Conservation (phyloP, 2,888 invertebrate species). For the Acanthosoma haemorrhoidale region DNA sequence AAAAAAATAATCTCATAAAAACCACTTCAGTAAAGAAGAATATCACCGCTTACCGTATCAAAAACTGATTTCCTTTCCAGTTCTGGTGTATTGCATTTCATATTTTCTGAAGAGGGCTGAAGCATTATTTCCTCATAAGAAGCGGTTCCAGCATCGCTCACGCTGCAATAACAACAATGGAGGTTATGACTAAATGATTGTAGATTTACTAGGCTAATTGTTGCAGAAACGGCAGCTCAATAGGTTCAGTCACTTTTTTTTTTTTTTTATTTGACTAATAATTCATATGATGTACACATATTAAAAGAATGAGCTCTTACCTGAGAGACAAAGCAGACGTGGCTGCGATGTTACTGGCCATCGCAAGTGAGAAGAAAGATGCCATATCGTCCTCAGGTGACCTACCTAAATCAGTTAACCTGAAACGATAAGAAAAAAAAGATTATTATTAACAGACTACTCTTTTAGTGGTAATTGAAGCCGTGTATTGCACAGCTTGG, state of each 20-base stretch:
- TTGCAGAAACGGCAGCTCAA: no score
- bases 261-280: no score
- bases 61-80: constrained; percentile 57
- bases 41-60: constrained; percentile 43
- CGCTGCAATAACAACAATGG: background rate
- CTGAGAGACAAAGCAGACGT: constrained; percentile 29
- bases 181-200: no score
- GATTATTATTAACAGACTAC: no score
- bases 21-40: background rate
- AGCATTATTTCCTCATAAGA: constrained; percentile 26
- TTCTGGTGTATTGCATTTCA: constrained; percentile 59
- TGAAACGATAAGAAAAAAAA: constrained; percentile 43
- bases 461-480: no score
- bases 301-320: no score
- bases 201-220: no score
- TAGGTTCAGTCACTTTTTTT: no score
- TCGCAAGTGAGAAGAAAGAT: constrained; percentile 29
- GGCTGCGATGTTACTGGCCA: constrained; percentile 20
- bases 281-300: no score
- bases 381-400: constrained; percentile 5
- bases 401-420: constrained; percentile 50
- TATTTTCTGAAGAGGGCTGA: constrained; percentile 47
- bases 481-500: no score
- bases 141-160: background rate
- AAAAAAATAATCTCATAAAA: background rate